These are phyloP conservation scores for Heliconius melpomene DNA, from an alignment of 1,140 invertebrate genomes.

Conservation along the genomic window DNA sequence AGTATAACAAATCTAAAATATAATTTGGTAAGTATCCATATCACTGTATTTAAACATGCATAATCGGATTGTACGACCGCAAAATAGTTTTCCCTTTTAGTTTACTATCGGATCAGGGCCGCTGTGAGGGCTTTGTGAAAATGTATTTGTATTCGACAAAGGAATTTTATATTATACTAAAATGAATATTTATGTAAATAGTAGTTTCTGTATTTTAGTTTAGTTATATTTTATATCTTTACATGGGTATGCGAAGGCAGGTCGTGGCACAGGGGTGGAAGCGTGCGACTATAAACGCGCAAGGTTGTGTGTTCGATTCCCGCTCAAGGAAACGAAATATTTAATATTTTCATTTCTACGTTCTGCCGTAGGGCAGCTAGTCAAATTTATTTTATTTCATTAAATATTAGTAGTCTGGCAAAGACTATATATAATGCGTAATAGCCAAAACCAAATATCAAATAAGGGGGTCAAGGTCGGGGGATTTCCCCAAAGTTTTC, in stretches of 20 bases:
- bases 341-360: no score
- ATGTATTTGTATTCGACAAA: background rate
- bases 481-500: background rate
- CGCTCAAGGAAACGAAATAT: no score
- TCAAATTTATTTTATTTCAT: no score
- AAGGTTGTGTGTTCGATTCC: no score
- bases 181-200: background rate
- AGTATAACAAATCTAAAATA: no score
- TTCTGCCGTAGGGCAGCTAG: no score
- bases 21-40: no score
- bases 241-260: no score
- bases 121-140: background rate
- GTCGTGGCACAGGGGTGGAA: no score
- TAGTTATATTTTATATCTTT: no score
- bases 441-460: background rate
- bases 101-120: background rate
- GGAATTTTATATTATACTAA: background rate
- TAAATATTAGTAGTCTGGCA: background rate
- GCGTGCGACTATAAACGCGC: no score
- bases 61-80: background rate
- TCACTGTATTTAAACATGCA: background rate
- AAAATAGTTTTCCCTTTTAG: conserved; percentile 10
- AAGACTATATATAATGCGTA: no score
- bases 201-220: background rate
- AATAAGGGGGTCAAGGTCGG: background rate